Conservation (phyloP, 2,888 invertebrate species). For the Lomographa bimaculata region DNA sequence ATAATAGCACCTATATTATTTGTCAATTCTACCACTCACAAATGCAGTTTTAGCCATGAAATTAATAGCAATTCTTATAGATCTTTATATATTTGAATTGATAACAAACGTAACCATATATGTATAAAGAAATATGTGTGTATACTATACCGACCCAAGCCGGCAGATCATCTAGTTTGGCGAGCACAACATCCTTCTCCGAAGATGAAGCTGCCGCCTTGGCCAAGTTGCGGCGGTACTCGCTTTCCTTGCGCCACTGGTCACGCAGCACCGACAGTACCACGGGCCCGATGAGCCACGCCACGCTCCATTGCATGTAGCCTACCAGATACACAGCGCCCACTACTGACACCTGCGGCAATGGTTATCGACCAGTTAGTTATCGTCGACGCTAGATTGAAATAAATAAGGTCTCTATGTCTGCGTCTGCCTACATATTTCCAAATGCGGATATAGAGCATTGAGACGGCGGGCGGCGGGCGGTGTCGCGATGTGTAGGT, state of each 20-base stretch:
- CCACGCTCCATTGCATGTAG: constrained; percentile 94
- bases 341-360: constrained; percentile 85
- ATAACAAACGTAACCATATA: too few species aligned
- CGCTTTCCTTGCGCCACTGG: constrained; percentile 90
- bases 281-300: constrained; percentile 93
- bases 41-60: too few species aligned
- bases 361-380: neutral
- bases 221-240: constrained; percentile 88
- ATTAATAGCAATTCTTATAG: too few species aligned
- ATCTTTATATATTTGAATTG: too few species aligned
- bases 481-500: too few species aligned
- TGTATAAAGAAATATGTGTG: too few species aligned
- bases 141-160: constrained; percentile 90
- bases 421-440: neutral
- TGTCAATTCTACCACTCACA: too few species aligned
- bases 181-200: constrained; percentile 94
- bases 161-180: constrained; percentile 94
- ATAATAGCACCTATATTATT: too few species aligned
- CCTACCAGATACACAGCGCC: constrained; percentile 91
- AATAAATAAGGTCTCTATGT: too few species aligned
- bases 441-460: too few species aligned
- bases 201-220: constrained; percentile 90
- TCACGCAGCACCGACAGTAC: constrained; percentile 91
- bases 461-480: too few species aligned
- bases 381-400: neutral